phyloP scores from a whole-genome alignment of 2,797 vertebrate genomes.

The Nannoperca obscura region DNA sequence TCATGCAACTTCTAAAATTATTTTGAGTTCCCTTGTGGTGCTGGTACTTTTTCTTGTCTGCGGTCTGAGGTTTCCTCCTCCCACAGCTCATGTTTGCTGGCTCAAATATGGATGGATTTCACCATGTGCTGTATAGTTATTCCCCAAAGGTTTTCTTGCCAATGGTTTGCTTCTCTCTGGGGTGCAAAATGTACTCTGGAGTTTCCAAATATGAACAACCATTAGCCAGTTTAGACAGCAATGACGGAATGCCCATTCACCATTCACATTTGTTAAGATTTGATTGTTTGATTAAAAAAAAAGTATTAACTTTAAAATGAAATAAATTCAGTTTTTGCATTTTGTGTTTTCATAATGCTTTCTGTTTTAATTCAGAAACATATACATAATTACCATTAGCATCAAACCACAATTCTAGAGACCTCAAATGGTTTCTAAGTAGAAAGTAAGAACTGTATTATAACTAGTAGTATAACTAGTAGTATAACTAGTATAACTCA shows the following conservation, averaged over 20 bases:
- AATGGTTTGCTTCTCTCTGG: neutral
- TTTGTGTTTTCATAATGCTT: neutral
- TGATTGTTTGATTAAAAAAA: neutral
- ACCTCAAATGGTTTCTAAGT: neutral
- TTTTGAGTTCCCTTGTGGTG: neutral
- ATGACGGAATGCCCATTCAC: neutral
- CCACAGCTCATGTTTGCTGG: neutral
- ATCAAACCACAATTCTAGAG: neutral
- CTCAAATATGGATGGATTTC: neutral
- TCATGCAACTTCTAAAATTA: neutral
- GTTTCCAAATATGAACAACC: slow-evolving; percentile 3
- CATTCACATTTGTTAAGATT: neutral
- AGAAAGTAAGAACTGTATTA: neutral
- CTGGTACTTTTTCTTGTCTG: neutral
- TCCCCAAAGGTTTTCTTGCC: neutral
- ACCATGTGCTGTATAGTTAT: neutral
- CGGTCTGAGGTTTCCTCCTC: neutral
- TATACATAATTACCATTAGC: no score
- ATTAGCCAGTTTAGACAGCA: neutral
- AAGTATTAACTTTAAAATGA: no score
- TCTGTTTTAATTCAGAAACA: neutral
- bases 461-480: no score
- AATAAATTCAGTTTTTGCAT: no score
- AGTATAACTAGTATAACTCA: no score
- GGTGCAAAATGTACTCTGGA: neutral